These are phyloP conservation scores for Eupithecia pulchellata DNA, from an alignment of 2,888 invertebrate genomes.

Conservation along the genomic window DNA sequence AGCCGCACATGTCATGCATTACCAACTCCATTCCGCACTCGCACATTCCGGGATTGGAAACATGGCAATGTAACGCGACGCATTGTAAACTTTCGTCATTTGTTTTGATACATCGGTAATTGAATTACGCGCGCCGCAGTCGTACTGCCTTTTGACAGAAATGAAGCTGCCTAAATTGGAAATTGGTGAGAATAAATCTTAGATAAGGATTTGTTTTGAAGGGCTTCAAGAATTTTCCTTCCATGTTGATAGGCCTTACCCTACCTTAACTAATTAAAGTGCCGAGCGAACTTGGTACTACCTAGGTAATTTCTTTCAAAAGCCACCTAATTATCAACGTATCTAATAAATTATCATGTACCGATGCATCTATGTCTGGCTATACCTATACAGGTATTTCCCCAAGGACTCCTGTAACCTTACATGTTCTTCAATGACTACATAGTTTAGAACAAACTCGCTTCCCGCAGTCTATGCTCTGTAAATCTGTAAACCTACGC, in stretches of 20 bases:
- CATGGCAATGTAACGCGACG: slow-evolving; percentile 46
- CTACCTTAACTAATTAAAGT: neutral
- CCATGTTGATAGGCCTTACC: neutral
- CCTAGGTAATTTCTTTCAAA: too few species aligned
- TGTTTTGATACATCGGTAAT: slow-evolving; percentile 54
- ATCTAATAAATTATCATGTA: neutral
- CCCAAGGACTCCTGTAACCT: too few species aligned
- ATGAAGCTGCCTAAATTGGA: slow-evolving; percentile 77
- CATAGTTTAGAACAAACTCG: too few species aligned
- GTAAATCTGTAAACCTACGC: too few species aligned
- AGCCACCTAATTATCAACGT: too few species aligned
- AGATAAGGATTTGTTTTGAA: neutral
- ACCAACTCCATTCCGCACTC: slow-evolving; percentile 34
- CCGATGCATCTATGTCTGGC: too few species aligned
- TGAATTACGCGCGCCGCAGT: slow-evolving; percentile 44
- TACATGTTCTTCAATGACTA: too few species aligned
- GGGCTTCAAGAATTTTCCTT: neutral
- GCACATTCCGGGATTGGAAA: slow-evolving; percentile 39
- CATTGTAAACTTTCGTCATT: slow-evolving; percentile 48
- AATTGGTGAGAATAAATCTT: slow-evolving; percentile 58
- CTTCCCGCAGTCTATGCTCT: too few species aligned
- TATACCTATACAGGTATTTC: too few species aligned
- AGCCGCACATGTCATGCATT: slow-evolving; percentile 61
- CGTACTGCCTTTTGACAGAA: slow-evolving; percentile 45
- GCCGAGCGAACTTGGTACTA: too few species aligned